A percentile compares a stretch with the other conserved stretches of the same genome.
Conservation (phyloP, 2,797 vertebrate genomes). For the Sebastolobus alascanus region DNA sequence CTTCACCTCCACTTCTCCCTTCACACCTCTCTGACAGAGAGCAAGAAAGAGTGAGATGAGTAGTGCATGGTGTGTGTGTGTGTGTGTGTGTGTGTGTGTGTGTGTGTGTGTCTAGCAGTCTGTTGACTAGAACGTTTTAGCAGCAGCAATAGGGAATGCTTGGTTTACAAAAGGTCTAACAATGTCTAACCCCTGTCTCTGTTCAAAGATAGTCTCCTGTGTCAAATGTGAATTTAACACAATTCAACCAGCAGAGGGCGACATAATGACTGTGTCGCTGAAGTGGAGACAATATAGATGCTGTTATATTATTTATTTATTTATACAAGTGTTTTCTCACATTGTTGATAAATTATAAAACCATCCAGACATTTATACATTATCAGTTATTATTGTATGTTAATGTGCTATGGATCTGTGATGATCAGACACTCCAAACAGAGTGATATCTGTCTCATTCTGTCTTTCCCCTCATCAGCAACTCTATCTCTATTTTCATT, state of each 20-base stretch:
- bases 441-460: neutral
- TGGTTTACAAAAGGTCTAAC: neutral
- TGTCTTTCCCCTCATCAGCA: neutral
- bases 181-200: neutral
- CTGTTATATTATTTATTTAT: neutral
- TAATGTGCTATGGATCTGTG: neutral
- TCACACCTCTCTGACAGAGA: neutral
- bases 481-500: neutral
- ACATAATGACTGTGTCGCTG: neutral
- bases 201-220: neutral
- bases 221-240: neutral
- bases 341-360: neutral
- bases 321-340: neutral
- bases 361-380: neutral
- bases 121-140: neutral
- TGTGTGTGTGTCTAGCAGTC: neutral
- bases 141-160: neutral
- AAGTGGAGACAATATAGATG: neutral
- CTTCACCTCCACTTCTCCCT: conserved; percentile 7
- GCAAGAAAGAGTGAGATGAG: neutral
- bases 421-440: neutral
- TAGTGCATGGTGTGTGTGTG: neutral
- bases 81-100: neutral
- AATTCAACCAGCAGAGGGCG: neutral
- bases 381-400: neutral